Evolutionary conservation across 2,888 invertebrate species (phyloP).

Genomic region (Prenolepis imparis): DNA sequence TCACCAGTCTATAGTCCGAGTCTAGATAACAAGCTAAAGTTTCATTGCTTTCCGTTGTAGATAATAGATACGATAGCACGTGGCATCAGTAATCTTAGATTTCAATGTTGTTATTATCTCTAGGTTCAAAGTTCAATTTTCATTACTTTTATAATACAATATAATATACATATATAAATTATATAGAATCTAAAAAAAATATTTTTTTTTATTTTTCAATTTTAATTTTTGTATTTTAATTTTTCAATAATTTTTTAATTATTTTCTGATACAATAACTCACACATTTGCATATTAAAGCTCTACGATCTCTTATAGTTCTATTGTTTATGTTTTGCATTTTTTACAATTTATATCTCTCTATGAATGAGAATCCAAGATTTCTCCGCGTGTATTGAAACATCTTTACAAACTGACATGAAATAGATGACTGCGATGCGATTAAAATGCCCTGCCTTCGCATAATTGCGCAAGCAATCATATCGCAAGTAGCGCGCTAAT

Average conservation of each 20-base stretch:
- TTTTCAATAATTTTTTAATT: neutral
- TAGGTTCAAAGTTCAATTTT: neutral
- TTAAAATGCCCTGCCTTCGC: conserved; percentile 51
- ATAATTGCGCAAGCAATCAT: conserved; percentile 61
- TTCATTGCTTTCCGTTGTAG: neutral
- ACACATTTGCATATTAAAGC: neutral
- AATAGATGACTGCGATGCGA: conserved; percentile 8
- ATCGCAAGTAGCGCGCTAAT: conserved; percentile 25
- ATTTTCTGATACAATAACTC: neutral
- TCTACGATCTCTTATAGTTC: neutral
- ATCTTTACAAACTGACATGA: neutral
- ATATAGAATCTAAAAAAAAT: neutral
- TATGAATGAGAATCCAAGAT: neutral
- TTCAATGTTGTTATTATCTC: neutral
- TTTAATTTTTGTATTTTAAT: no score
- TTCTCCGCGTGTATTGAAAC: neutral
- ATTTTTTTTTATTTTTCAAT: neutral
- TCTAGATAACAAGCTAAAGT: neutral
- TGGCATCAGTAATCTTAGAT: neutral
- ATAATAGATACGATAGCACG: neutral
- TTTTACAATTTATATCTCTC: neutral
- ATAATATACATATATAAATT: neutral
- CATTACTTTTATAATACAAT: neutral
- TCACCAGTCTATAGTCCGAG: neutral
- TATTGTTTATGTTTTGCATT: neutral